phyloP scores from a whole-genome alignment of 1,140 invertebrate genomes.

The Procambarus virginalis region DNA sequence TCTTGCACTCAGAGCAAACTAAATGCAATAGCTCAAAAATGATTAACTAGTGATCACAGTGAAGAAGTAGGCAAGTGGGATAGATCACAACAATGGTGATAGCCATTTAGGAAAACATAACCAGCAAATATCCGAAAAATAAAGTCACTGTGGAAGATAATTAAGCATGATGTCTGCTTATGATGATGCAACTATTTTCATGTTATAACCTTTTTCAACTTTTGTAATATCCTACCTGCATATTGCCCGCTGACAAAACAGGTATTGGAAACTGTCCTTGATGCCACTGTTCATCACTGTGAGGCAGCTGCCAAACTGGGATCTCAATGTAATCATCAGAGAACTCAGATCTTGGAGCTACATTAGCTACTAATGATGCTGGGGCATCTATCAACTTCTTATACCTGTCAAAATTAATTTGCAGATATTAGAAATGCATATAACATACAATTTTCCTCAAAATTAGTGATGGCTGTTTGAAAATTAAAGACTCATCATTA shows the following conservation, averaged over 20 bases:
- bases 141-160: too few relatives aligned
- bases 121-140: too few relatives aligned
- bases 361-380: slow-evolving; percentile 6
- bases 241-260: neutral
- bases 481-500: too few relatives aligned
- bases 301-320: slow-evolving; percentile 27
- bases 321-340: slow-evolving; percentile 22
- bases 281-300: neutral
- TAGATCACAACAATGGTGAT: too few relatives aligned
- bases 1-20: too few relatives aligned
- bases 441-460: neutral
- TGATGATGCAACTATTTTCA: neutral
- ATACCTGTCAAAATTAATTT: slow-evolving; percentile 19
- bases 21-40: too few relatives aligned
- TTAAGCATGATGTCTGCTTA: too few relatives aligned
- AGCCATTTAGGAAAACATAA: too few relatives aligned
- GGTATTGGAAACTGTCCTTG: slow-evolving; percentile 45
- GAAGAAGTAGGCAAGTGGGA: too few relatives aligned
- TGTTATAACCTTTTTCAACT: neutral
- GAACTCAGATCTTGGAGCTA: slow-evolving; percentile 11
- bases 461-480: too few relatives aligned
- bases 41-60: too few relatives aligned
- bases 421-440: neutral
- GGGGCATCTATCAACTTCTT: slow-evolving; percentile 37
- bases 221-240: slow-evolving; percentile 28